phyloP scores from a whole-genome alignment of 1,140 invertebrate genomes.

The Chionoecetes opilio region DNA sequence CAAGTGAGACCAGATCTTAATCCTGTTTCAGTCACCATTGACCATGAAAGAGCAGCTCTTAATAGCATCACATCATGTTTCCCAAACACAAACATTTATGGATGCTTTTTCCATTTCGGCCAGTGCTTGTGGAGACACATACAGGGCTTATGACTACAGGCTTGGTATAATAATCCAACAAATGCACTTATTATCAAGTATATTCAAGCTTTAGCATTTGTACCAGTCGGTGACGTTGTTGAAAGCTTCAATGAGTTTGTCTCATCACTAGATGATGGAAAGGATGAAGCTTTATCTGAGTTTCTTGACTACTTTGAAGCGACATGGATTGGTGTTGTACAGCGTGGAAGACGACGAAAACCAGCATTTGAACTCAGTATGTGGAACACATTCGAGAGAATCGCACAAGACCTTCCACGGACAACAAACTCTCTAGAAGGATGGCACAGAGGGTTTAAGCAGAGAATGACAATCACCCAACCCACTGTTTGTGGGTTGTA shows the following conservation, averaged over 20 bases:
- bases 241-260: constrained; percentile 59
- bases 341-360: constrained; percentile 34
- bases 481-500: too few species aligned
- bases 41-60: constrained; percentile 41
- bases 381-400: constrained; percentile 52
- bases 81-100: constrained; percentile 46
- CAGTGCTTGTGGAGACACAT: constrained; percentile 38
- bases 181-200: constrained; percentile 47
- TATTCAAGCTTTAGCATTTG: constrained; percentile 54
- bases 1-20: too few species aligned
- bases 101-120: constrained; percentile 39
- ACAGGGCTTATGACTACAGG: not conserved
- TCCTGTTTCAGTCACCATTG: not conserved
- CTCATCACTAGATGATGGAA: constrained; percentile 52
- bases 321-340: constrained; percentile 33
- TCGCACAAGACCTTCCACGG: constrained; percentile 51
- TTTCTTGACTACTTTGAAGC: constrained; percentile 48
- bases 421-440: constrained; percentile 15
- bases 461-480: constrained; percentile 34
- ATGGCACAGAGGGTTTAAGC: constrained; percentile 34
- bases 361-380: not conserved
- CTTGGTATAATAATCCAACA: constrained; percentile 61
- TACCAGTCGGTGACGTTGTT: constrained; percentile 57
- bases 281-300: constrained; percentile 41
- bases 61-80: constrained; percentile 36